phyloP scores from a whole-genome alignment of 2,797 vertebrate genomes.

The Halcyon badia region DNA sequence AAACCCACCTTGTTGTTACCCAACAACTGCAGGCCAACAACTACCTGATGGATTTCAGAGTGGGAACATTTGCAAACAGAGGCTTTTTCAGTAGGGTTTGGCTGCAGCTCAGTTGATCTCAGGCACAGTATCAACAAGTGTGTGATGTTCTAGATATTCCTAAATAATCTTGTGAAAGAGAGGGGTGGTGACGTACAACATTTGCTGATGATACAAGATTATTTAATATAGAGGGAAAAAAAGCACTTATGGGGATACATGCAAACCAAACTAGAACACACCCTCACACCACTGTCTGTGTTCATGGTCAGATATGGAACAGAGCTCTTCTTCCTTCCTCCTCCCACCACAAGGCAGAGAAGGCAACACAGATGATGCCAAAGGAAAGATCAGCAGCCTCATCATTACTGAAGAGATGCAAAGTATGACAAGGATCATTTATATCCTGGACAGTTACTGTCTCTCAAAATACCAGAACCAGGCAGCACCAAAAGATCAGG shows the following conservation, averaged over 20 bases:
- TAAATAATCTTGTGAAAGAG: background rate
- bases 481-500: background rate
- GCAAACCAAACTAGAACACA: background rate
- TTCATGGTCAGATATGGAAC: background rate
- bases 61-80: background rate
- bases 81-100: background rate
- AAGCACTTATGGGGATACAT: background rate
- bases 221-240: background rate
- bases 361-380: background rate
- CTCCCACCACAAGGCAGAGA: background rate
- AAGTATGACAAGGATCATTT: background rate
- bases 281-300: background rate
- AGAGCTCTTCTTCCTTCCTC: background rate
- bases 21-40: background rate
- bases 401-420: background rate
- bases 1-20: background rate
- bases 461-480: background rate
- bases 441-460: background rate
- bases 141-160: background rate
- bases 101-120: background rate
- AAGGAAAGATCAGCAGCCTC: background rate
- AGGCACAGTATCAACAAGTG: background rate
- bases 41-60: background rate
- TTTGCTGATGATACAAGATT: background rate
- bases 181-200: background rate